phyloP scores from a whole-genome alignment of 2,113 vertebrate species.

The Eulacestoma nigropectus region DNA sequence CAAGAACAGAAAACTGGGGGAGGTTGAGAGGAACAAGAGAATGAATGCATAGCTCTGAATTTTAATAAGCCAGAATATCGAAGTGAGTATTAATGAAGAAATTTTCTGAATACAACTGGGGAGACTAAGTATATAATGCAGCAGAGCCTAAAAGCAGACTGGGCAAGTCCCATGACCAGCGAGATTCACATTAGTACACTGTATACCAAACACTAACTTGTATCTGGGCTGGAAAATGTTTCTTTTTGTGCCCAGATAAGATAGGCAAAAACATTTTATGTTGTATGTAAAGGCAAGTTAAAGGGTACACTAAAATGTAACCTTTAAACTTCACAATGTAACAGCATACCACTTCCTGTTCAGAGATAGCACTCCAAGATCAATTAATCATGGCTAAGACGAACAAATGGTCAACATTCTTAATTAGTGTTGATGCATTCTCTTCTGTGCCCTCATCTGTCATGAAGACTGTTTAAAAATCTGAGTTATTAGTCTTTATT shows the following conservation, averaged over 20 bases:
- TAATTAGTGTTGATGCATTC: conserved; percentile 83
- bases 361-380: conserved; percentile 80
- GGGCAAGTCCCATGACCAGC: background rate
- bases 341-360: conserved; percentile 84
- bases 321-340: conserved; percentile 82
- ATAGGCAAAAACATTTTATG: conserved; percentile 23
- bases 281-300: conserved; percentile 70
- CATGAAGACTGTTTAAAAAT: conserved; percentile 89
- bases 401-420: conserved; percentile 79
- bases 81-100: background rate
- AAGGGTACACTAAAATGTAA: conserved; percentile 83
- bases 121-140: background rate
- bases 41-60: background rate
- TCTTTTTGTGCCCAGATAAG: conserved; percentile 27
- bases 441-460: conserved; percentile 83
- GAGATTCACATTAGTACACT: background rate
- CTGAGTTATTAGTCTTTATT: conserved; percentile 93
- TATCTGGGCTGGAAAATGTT: conserved; percentile 22
- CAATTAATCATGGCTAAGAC: conserved; percentile 81
- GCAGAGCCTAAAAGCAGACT: background rate
- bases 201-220: background rate
- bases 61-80: background rate
- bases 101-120: background rate
- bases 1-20: background rate
- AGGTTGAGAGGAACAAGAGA: background rate